phyloP scores from a whole-genome alignment of 2,113 vertebrate species.

The Collichthys lucidus region DNA sequence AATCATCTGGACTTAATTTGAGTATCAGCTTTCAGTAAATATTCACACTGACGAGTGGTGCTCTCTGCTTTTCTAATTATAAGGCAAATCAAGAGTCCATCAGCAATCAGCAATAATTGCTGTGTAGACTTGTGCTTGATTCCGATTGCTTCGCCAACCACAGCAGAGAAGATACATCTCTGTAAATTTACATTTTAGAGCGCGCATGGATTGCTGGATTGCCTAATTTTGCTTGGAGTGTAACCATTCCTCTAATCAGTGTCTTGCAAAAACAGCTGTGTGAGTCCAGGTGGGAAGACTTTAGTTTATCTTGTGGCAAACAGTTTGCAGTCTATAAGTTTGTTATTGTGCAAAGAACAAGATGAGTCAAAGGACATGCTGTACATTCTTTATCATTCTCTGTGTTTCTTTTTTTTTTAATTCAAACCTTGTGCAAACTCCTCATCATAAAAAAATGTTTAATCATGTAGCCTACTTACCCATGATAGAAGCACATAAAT shows the following conservation, averaged over 20 bases:
- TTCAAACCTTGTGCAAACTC: too few relatives aligned
- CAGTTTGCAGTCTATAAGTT: neutral
- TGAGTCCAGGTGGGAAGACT: conserved; percentile 36
- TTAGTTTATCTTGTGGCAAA: conserved; percentile 24
- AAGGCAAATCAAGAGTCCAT: conserved; percentile 59
- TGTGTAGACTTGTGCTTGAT: conserved; percentile 30
- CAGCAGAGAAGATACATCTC: conserved; percentile 22
- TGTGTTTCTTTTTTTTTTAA: neutral
- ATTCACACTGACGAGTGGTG: conserved; percentile 35
- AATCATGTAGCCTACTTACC: too few relatives aligned
- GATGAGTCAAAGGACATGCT: neutral
- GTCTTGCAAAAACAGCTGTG: conserved; percentile 58
- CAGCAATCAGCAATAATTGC: conserved; percentile 77
- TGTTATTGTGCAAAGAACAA: conserved; percentile 18
- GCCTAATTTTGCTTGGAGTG: conserved; percentile 58
- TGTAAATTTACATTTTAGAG: conserved; percentile 54
- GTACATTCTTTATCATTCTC: neutral
- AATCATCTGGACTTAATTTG: conserved; percentile 6
- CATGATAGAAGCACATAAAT: too few relatives aligned
- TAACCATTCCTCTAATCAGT: conserved; percentile 56
- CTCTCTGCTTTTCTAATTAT: conserved; percentile 56
- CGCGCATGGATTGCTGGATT: conserved; percentile 57
- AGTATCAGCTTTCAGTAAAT: conserved; percentile 51
- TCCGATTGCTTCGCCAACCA: conserved; percentile 24
- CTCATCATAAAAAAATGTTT: too few relatives aligned